Evolutionary conservation across 2,113 vertebrate species (phyloP).

Genomic region (Sarotherodon lohbergeri): DNA sequence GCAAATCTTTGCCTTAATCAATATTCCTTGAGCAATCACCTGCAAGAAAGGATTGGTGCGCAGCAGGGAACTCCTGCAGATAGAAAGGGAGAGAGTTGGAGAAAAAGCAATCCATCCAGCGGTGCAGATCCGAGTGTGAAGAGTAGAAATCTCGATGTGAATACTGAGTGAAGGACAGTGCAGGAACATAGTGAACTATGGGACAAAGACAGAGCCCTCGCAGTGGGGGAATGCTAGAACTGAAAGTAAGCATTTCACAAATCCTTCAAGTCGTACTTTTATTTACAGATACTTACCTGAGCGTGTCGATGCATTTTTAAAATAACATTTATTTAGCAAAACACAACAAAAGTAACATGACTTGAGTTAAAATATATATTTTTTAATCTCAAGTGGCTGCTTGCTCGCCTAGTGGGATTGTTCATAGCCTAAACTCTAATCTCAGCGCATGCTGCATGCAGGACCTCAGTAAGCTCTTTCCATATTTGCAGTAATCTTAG

Average conservation of each 20-base stretch:
- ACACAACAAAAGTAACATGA: not conserved
- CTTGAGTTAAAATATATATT: not conserved
- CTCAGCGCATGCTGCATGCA: constrained; percentile 5
- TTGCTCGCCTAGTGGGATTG: not conserved
- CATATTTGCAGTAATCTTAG: constrained; percentile 22
- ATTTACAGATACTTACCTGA: not conserved
- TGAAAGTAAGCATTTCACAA: not conserved
- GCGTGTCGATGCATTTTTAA: not conserved
- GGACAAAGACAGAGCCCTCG: not conserved
- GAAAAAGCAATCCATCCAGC: constrained; percentile 45
- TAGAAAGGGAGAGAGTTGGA: constrained; percentile 7
- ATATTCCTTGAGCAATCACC: constrained; percentile 76
- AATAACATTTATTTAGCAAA: not conserved
- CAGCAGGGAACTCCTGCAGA: constrained; percentile 64
- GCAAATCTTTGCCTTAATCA: constrained; percentile 66
- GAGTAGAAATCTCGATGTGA: constrained; percentile 25
- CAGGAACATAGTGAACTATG: not conserved
- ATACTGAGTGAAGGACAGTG: constrained; percentile 43
- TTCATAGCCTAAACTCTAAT: constrained; percentile 17
- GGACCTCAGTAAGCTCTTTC: not conserved
- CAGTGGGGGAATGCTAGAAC: not conserved
- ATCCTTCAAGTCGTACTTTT: not conserved
- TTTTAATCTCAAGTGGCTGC: not conserved
- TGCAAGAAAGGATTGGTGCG: constrained; percentile 63
- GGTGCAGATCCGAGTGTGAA: constrained; percentile 34